Base-by-base conservation (phyloP, 2,113 vertebrate genomes). In the Micronycteris hirsuta region DNA sequence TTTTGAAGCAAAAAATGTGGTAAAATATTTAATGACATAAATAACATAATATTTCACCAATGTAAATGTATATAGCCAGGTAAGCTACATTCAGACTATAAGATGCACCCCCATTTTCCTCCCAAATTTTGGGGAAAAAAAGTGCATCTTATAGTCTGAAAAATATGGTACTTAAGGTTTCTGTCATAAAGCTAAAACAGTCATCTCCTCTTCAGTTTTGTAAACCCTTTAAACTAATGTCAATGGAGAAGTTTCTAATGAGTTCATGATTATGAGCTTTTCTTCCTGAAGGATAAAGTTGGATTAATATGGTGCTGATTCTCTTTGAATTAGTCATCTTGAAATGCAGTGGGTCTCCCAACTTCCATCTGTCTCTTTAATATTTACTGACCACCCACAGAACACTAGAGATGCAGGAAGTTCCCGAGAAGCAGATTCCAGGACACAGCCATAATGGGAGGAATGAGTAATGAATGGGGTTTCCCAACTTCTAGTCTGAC, bases 311-410 rank as follows among this genome's bases (percentile, higher is more conserved):
- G 33, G 20, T 61, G 33, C 38, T 86, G 3, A 73, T 74, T 71
- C 43, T 95, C 17, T 94, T 68, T 90, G n/a, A 89, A 78, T 12
- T 52, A 74, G 67, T 91, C 28, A 65, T 67, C 19, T 93, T 88
- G 43, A 85, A 78, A 90, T 6, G 11, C 31, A 38, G 2, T 52
- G 85, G 58, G 14, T 93, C n/a, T 88, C 49, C 80, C 43, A n/a
- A 33, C 20, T 81, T 77, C 31, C 26, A 56, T 71, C 38, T 4
- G 33, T 84, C 86, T 47, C 63, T 58, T 24, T 45, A 94, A 76
- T 67, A 74, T 56, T 81, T 94, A 52, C 26, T 41, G 56, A 26
- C 43, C 17, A 77, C 43, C n/a, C 38, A 61, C n/a, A 88, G 82
- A 85, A 76, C 52, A 71, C 20, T 67, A 26, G 77, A 92, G n/a